These are phyloP conservation scores for Psilopogon haemacephalus DNA, from an alignment of 2,113 vertebrate species.

Conservation along the genomic window DNA sequence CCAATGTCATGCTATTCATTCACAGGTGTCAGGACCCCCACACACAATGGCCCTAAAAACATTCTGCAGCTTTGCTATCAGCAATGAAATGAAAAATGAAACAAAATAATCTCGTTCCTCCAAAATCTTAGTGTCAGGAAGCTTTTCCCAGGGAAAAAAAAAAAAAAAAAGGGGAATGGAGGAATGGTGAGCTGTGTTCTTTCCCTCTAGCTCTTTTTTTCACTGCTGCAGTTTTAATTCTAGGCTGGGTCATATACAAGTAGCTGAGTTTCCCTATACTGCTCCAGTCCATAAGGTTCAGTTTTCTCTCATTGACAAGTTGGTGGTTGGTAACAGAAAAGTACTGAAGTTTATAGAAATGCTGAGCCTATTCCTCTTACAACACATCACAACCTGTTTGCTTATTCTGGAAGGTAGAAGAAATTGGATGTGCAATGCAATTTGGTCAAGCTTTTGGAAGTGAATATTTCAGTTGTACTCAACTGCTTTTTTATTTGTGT, in stretches of 20 bases:
- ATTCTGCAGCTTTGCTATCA: background rate
- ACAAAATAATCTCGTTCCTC: background rate
- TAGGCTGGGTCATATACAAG: background rate
- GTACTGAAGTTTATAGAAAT: constrained; percentile 9
- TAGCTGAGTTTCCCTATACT: background rate
- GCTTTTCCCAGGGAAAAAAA: background rate
- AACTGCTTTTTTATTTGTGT: background rate
- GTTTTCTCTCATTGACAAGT: constrained; percentile 27
- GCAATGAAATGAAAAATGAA: background rate
- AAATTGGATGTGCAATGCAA: constrained; percentile 24
- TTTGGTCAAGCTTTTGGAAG: constrained; percentile 13
- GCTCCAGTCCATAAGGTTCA: background rate
- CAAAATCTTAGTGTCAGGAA: background rate
- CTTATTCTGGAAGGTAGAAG: constrained; percentile 29
- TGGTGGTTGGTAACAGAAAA: background rate
- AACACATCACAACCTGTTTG: constrained; percentile 19
- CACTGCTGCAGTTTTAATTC: background rate
- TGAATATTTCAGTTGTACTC: constrained; percentile 1
- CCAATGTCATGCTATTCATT: background rate
- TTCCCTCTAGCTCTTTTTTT: background rate
- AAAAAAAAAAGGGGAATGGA: background rate
- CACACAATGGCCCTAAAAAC: background rate
- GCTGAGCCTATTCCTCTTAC: background rate
- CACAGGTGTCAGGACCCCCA: background rate
- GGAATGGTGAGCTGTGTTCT: background rate